Evolutionary conservation across 2,113 vertebrate species (phyloP), one percentile per base, ranked within the genome.

Genomic region (Thalassoma bifasciatum): DNA sequence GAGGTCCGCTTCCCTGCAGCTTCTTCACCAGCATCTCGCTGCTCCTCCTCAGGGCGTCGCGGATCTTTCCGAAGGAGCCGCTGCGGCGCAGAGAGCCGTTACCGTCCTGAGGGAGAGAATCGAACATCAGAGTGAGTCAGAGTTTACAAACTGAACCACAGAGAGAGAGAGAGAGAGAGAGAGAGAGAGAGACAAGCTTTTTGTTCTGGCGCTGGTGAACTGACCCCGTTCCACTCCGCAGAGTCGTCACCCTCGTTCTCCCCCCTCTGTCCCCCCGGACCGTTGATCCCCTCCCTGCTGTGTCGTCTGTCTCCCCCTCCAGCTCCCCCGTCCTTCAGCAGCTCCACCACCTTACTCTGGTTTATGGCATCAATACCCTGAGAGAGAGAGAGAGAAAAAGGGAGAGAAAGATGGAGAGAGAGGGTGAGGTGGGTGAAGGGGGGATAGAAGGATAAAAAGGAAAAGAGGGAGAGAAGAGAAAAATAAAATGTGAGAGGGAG

Each of bases 21-120:
- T 96, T 97, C 91, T 96, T 96, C 78, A 97, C 96, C 88, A 97
- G 92, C 95, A 96, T 96, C 90, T 96, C 96, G 19, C 96, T 97
- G 92, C 96, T 96, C 58, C 95, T 93, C 23, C 95, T 90, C 89
- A 97, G 89, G 8, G 95, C 95, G 0, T 97, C 96, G 0, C 96
- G 93, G 38, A 97, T 93, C 85, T 97, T 97, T 61, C 95, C 95
- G 2, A 96, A 95, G 49, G 96, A 96, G 72, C 95, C 95, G 2
- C 96, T 96, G 66, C 96, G 94, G 3, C 94, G 92, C 79, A 97
- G 87, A 3, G 93, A 91, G 4, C 96, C 96, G 0, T 88, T 96
- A 3, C 96, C 96, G 0, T 95, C 95, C 96, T 97, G 80, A 36
- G 10, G 44, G 0, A 10, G 3, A 58, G 30, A 37, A 37, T 3